phyloP scores from a whole-genome alignment of 92 coral and sea anemone species.

The Porites lobata region DNA sequence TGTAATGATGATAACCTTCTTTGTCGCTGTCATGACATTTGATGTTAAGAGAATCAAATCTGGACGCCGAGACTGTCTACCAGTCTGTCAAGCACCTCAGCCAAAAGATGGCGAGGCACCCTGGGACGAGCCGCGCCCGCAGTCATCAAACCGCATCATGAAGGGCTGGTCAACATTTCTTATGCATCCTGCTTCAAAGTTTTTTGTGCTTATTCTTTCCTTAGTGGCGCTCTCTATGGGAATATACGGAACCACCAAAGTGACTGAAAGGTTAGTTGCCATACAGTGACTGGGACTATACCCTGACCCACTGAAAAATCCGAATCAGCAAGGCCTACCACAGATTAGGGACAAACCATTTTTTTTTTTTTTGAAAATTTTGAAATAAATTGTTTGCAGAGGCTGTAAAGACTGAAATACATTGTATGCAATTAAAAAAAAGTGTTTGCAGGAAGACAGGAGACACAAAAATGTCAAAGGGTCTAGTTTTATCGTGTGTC shows the following conservation, averaged over 20 bases:
- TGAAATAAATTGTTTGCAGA: too few species aligned
- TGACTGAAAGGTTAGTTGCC: constrained; percentile 29
- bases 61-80: constrained; percentile 86
- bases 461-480: too few species aligned
- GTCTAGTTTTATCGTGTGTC: too few species aligned
- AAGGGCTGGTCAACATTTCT: constrained; percentile 70
- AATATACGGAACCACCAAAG: constrained; percentile 57
- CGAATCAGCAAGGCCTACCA: too few species aligned
- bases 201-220: constrained; percentile 43
- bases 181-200: constrained; percentile 62
- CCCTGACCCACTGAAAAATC: too few species aligned
- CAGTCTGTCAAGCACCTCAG: constrained; percentile 62
- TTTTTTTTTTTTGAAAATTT: too few species aligned
- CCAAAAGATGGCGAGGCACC: constrained; percentile 53
- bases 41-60: constrained; percentile 85
- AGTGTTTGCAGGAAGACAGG: too few species aligned
- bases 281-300: background rate
- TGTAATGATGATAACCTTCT: constrained; percentile 82
- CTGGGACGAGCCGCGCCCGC: constrained; percentile 75
- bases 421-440: too few species aligned
- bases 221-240: constrained; percentile 30
- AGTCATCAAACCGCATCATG: constrained; percentile 69
- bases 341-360: too few species aligned
- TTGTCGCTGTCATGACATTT: constrained; percentile 82
- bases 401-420: too few species aligned